Evolutionary conservation across 2,888 invertebrate species (phyloP).

Genomic region (Cryptocheilus praepositus): DNA sequence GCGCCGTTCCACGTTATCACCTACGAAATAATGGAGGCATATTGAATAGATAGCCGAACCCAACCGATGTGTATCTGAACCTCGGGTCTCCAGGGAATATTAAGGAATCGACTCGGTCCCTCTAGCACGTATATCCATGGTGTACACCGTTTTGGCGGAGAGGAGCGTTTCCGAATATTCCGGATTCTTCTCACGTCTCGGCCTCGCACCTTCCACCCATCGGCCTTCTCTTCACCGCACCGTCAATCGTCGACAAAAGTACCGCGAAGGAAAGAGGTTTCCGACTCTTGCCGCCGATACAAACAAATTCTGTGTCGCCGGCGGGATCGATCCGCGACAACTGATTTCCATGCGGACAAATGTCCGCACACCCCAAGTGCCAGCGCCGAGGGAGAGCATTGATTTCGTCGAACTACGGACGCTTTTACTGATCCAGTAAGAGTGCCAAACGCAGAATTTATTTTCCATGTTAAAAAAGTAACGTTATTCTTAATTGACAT

Average conservation of each 20-base stretch:
- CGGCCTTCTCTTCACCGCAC: neutral
- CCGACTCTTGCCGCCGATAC: slow-evolving; percentile 35
- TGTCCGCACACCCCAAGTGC: neutral
- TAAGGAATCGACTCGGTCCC: slow-evolving; percentile 63
- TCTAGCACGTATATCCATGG: slow-evolving; percentile 21
- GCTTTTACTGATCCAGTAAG: too few species aligned
- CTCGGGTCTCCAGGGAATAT: slow-evolving; percentile 67
- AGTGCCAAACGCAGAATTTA: too few species aligned
- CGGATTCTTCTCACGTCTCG: slow-evolving; percentile 15
- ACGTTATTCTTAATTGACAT: too few species aligned
- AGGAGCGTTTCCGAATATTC: slow-evolving; percentile 12
- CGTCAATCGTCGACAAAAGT: slow-evolving; percentile 18
- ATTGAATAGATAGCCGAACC: slow-evolving; percentile 72
- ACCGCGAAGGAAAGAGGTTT: slow-evolving; percentile 26
- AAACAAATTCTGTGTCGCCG: slow-evolving; percentile 51
- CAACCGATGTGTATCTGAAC: slow-evolving; percentile 70
- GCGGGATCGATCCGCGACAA: slow-evolving; percentile 46
- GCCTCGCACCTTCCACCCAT: slow-evolving; percentile 18
- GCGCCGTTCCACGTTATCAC: slow-evolving; percentile 68
- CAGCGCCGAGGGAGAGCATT: too few species aligned
- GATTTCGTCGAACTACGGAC: neutral
- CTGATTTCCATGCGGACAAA: slow-evolving; percentile 33
- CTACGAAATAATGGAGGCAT: slow-evolving; percentile 72
- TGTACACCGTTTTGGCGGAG: slow-evolving; percentile 10
- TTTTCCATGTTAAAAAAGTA: too few species aligned